These are phyloP conservation scores for Eubasilissa regina DNA, from an alignment of 1,140 invertebrate species.

Conservation along the genomic window DNA sequence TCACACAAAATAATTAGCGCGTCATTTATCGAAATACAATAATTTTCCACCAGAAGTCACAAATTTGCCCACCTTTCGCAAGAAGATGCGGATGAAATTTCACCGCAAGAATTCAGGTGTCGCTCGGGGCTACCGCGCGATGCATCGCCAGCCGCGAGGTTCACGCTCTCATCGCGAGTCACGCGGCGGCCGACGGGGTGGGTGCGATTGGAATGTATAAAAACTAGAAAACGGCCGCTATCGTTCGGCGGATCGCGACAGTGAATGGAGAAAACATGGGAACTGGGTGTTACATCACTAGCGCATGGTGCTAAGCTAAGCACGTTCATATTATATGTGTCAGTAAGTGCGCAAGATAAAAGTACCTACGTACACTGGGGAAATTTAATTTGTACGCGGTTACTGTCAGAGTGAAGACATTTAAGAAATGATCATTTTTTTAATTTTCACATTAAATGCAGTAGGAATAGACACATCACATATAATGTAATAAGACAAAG, in stretches of 20 bases:
- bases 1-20: too few species aligned
- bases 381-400: too few species aligned
- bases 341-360: too few species aligned
- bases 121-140: conserved; percentile 13
- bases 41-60: neutral
- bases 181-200: neutral
- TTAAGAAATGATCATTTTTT: too few species aligned
- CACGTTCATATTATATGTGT: too few species aligned
- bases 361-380: too few species aligned
- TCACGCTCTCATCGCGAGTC: conserved; percentile 19
- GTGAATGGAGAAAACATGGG: conserved; percentile 30
- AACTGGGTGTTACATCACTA: conserved; percentile 8
- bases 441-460: too few species aligned
- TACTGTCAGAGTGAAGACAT: too few species aligned
- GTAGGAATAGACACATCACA: too few species aligned
- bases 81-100: conserved; percentile 9
- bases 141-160: conserved; percentile 2
- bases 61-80: conserved; percentile 25
- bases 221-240: conserved; percentile 7
- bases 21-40: neutral
- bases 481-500: too few species aligned
- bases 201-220: conserved; percentile 12
- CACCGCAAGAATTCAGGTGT: conserved; percentile 18
- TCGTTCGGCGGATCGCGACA: neutral
- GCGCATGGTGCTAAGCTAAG: too few species aligned